Conservation (phyloP, 23 tunicate species). For the Ascidia mentula region DNA sequence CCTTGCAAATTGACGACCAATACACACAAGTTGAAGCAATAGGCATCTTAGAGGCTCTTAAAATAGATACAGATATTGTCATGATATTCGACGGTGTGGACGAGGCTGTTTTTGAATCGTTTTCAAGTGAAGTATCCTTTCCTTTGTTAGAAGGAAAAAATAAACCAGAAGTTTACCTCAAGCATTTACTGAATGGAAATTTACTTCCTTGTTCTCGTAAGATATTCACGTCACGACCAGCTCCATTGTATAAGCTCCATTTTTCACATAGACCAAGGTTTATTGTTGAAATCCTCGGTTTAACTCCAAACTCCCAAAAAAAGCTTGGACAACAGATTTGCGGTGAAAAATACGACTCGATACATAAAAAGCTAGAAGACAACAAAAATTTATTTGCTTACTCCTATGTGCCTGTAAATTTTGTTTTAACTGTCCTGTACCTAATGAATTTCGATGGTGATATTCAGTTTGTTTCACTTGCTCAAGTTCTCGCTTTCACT, state of each 20-base stretch:
- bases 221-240: background rate
- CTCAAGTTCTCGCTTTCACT: background rate
- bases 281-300: background rate
- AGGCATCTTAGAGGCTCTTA: background rate
- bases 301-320: background rate
- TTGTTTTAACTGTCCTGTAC: background rate
- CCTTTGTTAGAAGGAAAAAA: background rate
- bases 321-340: background rate
- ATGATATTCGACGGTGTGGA: background rate
- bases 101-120: background rate
- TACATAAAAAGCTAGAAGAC: background rate
- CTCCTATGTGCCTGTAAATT: conserved; percentile 1
- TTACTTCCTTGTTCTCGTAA: background rate
- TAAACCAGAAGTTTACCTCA: background rate
- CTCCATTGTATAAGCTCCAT: background rate
- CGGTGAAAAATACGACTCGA: background rate
- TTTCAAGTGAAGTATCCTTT: background rate
- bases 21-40: background rate
- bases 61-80: background rate
- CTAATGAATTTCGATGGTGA: conserved; percentile 1
- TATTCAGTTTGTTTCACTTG: conserved; percentile 6
- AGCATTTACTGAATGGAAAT: background rate
- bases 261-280: background rate
- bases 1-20: background rate
- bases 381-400: background rate